Conservation (phyloP, 2,797 vertebrate genomes). For the Epinephelus malabaricus region DNA sequence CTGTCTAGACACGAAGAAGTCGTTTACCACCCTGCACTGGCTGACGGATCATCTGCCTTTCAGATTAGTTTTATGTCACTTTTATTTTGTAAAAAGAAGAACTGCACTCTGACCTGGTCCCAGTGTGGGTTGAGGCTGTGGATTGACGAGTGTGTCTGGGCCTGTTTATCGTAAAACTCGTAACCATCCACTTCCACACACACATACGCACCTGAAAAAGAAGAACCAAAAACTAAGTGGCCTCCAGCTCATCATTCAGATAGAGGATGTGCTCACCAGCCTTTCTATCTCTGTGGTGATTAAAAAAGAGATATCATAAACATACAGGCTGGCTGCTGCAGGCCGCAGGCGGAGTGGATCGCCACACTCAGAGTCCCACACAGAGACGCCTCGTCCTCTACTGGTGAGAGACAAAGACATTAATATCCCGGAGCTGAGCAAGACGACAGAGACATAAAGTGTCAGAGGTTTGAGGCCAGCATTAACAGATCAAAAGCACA, state of each 20-base stretch:
- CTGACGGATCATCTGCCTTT: slow-evolving; percentile 12
- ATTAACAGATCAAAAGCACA: slow-evolving; percentile 1
- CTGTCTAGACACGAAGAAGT: slow-evolving; percentile 67
- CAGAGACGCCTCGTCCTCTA: slow-evolving; percentile 41
- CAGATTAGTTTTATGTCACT: background rate
- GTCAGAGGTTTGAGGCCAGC: no score
- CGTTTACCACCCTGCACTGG: background rate
- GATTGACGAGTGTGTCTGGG: slow-evolving; percentile 82
- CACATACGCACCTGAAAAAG: slow-evolving; percentile 78
- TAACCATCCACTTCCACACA: slow-evolving; percentile 85
- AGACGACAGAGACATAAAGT: background rate
- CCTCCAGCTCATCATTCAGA: background rate
- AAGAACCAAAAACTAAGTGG: background rate
- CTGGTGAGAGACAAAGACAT: slow-evolving; percentile 55
- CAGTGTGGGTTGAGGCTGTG: slow-evolving; percentile 80
- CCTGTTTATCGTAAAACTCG: slow-evolving; percentile 80
- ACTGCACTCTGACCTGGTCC: slow-evolving; percentile 80
- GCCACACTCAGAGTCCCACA: slow-evolving; percentile 84
- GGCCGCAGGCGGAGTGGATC: slow-evolving; percentile 81
- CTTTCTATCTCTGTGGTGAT: no score
- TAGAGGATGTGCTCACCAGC: background rate
- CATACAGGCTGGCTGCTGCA: slow-evolving; percentile 81
- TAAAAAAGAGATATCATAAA: background rate
- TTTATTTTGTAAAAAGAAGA: background rate
- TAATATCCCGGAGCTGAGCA: background rate